phyloP scores from a whole-genome alignment of 2,797 vertebrate species.

The Rhinogobio ventralis region DNA sequence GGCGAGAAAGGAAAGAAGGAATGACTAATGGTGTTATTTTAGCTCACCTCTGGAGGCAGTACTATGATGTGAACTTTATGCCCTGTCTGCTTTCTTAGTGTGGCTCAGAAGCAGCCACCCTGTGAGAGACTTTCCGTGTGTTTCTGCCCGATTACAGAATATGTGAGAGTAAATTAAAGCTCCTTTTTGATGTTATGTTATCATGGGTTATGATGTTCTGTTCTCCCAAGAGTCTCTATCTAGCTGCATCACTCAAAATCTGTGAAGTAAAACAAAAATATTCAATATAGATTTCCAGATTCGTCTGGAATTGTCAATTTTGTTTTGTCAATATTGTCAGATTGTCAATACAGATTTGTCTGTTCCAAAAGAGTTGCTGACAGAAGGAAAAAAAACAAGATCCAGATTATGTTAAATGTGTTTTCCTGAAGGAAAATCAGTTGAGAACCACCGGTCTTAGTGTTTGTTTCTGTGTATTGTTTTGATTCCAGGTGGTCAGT shows the following conservation, averaged over 20 bases:
- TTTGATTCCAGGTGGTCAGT: conserved; percentile 83
- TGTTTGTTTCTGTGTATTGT: conserved; percentile 23
- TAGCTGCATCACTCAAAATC: neutral
- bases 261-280: neutral
- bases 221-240: neutral
- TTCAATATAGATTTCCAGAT: too few species aligned
- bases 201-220: neutral
- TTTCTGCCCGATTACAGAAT: conserved; percentile 1
- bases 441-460: neutral
- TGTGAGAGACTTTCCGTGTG: conserved; percentile 20
- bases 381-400: neutral
- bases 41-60: conserved; percentile 46
- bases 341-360: neutral
- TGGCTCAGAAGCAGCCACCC: conserved; percentile 7
- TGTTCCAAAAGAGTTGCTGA: neutral
- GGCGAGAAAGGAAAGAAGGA: conserved; percentile 15
- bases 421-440: neutral
- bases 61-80: conserved; percentile 48
- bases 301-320: too few species aligned
- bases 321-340: too few species aligned
- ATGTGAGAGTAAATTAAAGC: conserved; percentile 1
- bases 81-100: conserved; percentile 31
- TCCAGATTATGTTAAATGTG: neutral
- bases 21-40: conserved; percentile 53
- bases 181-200: neutral